Evolutionary conservation across 2,888 invertebrate species (phyloP).

Genomic region (Chrysomela aeneicollis): DNA sequence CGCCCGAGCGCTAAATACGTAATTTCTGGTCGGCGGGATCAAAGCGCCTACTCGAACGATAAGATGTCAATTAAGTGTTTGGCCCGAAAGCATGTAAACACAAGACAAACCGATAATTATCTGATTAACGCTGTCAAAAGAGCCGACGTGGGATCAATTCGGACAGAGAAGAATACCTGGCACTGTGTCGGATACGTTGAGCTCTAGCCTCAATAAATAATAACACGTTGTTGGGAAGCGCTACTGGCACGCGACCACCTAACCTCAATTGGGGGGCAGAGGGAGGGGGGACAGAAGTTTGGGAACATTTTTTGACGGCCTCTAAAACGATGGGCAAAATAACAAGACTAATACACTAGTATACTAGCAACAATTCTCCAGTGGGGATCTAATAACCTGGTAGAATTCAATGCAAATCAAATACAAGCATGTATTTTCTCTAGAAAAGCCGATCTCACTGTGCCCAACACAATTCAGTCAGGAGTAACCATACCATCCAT

Average conservation of each 20-base stretch:
- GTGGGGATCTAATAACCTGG: no score
- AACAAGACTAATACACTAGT: no score
- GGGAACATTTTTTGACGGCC: no score
- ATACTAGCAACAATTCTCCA: no score
- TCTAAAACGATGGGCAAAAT: no score
- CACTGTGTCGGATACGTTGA: background rate
- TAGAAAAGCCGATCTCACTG: no score
- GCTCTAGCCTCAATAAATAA: background rate
- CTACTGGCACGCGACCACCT: background rate
- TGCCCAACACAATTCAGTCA: no score
- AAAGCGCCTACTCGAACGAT: conserved; percentile 20
- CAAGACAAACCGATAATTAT: conserved; percentile 41
- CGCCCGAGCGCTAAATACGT: conserved; percentile 26
- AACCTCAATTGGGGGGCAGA: no score
- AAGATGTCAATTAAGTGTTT: conserved; percentile 5
- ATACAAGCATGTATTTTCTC: no score
- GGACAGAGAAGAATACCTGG: conserved; percentile 35
- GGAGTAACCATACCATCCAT: no score
- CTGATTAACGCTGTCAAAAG: conserved; percentile 40
- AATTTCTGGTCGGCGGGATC: conserved; percentile 35
- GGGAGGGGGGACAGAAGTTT: no score
- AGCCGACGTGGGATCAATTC: conserved; percentile 33
- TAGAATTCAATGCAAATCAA: no score
- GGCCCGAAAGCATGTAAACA: conserved; percentile 24
- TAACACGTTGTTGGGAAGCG: background rate